phyloP scores from a whole-genome alignment of 2,113 vertebrate species.

The Girardinichthys multiradiatus region DNA sequence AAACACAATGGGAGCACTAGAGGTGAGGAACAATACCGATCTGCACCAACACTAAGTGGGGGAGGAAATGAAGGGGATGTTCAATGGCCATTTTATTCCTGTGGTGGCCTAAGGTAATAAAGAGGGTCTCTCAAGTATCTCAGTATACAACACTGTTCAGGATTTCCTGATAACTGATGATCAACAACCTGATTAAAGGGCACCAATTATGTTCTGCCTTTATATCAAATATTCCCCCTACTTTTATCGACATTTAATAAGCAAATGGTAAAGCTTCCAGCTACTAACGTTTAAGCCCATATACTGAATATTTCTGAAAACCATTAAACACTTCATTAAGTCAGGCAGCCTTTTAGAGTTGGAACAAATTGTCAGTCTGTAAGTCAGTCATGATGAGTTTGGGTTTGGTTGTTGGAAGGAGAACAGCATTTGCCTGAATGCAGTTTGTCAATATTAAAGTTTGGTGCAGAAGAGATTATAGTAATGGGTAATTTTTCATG shows the following conservation, averaged over 20 bases:
- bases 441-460: too few relatives aligned
- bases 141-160: not conserved
- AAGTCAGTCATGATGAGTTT: too few relatives aligned
- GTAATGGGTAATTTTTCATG: too few relatives aligned
- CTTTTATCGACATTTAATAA: not conserved
- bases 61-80: not conserved
- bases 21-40: not conserved
- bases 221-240: not conserved
- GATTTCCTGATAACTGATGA: not conserved
- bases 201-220: not conserved
- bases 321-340: too few relatives aligned
- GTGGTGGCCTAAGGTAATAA: not conserved
- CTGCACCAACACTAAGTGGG: not conserved
- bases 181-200: too few relatives aligned
- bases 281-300: not conserved
- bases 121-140: not conserved
- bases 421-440: too few relatives aligned
- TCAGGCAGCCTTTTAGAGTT: too few relatives aligned
- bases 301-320: not conserved
- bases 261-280: not conserved
- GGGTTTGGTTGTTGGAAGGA: too few relatives aligned
- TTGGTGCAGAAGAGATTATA: too few relatives aligned
- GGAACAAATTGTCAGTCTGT: too few relatives aligned
- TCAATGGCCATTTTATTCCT: not conserved
- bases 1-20: conserved; percentile 6